Base-by-base conservation (phyloP, 2,113 vertebrate species). In the Cardinalis cardinalis region DNA sequence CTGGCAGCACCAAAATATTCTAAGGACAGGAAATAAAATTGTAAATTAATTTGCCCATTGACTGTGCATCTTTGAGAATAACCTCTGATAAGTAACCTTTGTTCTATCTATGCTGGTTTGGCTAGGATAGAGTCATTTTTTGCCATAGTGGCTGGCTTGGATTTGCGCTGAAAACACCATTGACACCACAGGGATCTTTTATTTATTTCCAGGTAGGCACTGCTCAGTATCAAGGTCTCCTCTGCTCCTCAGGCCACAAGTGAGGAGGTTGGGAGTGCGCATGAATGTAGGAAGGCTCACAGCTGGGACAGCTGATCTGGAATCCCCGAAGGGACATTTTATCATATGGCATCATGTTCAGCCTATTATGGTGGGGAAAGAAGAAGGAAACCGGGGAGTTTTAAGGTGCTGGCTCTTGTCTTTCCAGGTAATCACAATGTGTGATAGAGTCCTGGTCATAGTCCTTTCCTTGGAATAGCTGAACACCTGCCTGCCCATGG, bases 391-490 rank as follows among this genome's bases (percentile, higher is more conserved):
- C 7, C 8, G 10, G 4, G 1, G 3, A 26, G 2, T 1, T 81
- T 87, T 1, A 7, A 40, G 64, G 17, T 21, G 10, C 21, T 34
- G 25, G 9, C 2, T 1, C 52, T 70, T 78, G 46, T 43, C 26
- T 60, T 82, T 24, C 23, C 23, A 51, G 43, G 29, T 31, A 17
- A 81, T 6, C 0, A 2, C 21, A 51, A 29, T 1, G 0, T 1
- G 0, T 58, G 18, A 36, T 2, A 28, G 25, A 66, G 28, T 6
- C n/a, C 34, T 36, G 68, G 59, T 41, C 34, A 52, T 25, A 53
- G 26, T 6, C 7, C 14, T 53, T 41, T 68, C 53, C 68, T 41
- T 48, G 23, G 4, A 31, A 41, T 3, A 28, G 19, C 40, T 72
- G n/a, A 69, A 51, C 4, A 14, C 25, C 28, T 51, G 17, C 36